phyloP scores from a whole-genome alignment of 2,888 invertebrate species.

The Eugnorisma glareosa region DNA sequence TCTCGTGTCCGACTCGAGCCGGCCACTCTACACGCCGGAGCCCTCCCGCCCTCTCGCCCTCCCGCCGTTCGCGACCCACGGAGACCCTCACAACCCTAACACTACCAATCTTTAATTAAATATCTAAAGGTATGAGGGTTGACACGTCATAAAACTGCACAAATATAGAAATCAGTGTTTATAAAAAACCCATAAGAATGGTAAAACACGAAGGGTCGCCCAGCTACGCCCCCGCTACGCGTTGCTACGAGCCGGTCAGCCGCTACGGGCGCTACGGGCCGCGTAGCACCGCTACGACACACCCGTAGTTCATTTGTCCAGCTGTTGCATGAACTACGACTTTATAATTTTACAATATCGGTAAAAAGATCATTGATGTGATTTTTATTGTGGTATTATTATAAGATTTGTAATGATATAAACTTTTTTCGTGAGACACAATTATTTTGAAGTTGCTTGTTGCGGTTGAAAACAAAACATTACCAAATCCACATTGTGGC shows the following conservation, averaged over 20 bases:
- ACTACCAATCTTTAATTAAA: constrained; percentile 74
- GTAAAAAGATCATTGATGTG: not conserved
- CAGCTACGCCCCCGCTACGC: constrained; percentile 45
- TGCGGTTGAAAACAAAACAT: constrained; percentile 5
- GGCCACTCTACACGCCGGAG: constrained; percentile 20
- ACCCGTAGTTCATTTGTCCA: constrained; percentile 20
- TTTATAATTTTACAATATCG: not conserved
- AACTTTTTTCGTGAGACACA: not conserved
- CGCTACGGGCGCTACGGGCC: constrained; percentile 35
- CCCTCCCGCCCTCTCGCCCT: constrained; percentile 30
- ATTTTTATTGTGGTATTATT: not conserved
- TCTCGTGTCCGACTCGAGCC: constrained; percentile 40
- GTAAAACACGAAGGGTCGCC: constrained; percentile 65
- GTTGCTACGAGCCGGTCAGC: constrained; percentile 46
- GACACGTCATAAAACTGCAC: constrained; percentile 71
- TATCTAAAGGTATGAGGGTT: constrained; percentile 65
- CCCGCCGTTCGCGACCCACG: not conserved
- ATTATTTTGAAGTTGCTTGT: not conserved
- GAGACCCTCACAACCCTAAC: constrained; percentile 66
- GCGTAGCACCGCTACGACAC: constrained; percentile 54
- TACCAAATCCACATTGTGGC: constrained; percentile 6
- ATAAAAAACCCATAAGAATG: constrained; percentile 72
- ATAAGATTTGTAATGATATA: not conserved
- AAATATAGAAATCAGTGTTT: constrained; percentile 79
- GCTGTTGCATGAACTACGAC: constrained; percentile 6